Conservation (phyloP, 2,113 vertebrate species). For the Stegostoma tigrinum region DNA sequence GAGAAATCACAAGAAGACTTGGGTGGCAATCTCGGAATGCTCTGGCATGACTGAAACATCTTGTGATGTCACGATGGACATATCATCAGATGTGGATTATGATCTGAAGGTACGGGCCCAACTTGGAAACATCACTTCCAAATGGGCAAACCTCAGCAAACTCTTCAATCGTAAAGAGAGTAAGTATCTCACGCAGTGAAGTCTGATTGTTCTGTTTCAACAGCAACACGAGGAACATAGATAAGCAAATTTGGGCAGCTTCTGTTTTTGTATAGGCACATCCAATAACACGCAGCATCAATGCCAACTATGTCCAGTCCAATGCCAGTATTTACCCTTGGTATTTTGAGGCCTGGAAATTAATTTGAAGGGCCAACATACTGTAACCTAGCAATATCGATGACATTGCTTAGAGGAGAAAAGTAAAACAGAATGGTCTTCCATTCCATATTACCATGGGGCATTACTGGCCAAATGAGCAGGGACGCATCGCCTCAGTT, state of each 20-base stretch:
- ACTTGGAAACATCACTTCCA: slow-evolving; percentile 9
- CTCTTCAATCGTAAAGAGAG: slow-evolving; percentile 22
- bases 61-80: not conserved
- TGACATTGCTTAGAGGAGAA: not conserved
- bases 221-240: not conserved
- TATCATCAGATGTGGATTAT: slow-evolving; percentile 23
- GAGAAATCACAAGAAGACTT: slow-evolving; percentile 21
- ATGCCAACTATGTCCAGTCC: not conserved
- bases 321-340: not conserved
- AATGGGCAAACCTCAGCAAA: not conserved
- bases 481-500: not conserved
- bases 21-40: slow-evolving; percentile 1
- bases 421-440: no score
- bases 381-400: not conserved
- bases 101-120: slow-evolving; percentile 9
- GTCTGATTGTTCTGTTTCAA: not conserved
- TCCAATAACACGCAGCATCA: not conserved
- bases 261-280: not conserved
- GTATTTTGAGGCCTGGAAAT: not conserved
- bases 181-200: not conserved
- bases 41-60: not conserved
- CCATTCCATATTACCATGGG: not conserved
- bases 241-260: not conserved
- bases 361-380: not conserved
- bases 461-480: not conserved